phyloP scores from a whole-genome alignment of 2,113 vertebrate genomes.

The Chloebia gouldiae region DNA sequence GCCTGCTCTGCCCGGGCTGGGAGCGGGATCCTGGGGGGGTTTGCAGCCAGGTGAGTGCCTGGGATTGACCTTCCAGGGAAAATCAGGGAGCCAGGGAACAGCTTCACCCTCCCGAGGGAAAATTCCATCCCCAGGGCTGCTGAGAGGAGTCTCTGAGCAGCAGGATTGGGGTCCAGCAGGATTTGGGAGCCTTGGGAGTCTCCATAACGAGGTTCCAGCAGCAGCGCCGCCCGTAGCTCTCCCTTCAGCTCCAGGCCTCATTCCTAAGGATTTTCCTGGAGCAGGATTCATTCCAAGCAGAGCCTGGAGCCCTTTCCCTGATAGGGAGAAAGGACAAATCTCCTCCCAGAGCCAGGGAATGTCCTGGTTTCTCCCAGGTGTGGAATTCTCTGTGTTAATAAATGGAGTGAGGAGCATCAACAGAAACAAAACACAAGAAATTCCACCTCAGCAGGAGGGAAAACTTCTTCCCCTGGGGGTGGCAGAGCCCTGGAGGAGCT shows the following conservation, averaged over 20 bases:
- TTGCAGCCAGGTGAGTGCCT: conserved; percentile 13
- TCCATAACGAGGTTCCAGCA: neutral
- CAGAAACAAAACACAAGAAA: rapidly evolving
- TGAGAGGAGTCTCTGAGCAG: neutral
- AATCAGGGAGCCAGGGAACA: too few species aligned
- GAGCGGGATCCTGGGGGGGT: neutral
- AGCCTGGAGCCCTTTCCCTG: neutral
- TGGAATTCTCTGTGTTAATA: neutral
- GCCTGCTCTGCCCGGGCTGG: conserved; percentile 11
- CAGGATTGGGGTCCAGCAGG: neutral
- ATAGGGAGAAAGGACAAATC: rapidly evolving
- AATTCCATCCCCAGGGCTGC: neutral
- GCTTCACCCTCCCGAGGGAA: neutral
- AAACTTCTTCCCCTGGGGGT: neutral
- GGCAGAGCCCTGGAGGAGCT: neutral
- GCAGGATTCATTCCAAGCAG: neutral
- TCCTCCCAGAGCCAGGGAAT: neutral
- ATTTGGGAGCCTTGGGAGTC: neutral
- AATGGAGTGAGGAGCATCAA: neutral
- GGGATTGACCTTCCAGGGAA: neutral
- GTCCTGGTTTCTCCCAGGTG: rapidly evolving
- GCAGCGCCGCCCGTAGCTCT: too few species aligned
- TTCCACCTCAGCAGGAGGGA: neutral
- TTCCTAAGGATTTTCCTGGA: neutral
- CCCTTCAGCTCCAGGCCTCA: rapidly evolving